Evolutionary conservation across 2,888 invertebrate genomes (phyloP), one percentile per base, ranked within the genome.

Genomic region (Schrankia costaestrigalis): DNA sequence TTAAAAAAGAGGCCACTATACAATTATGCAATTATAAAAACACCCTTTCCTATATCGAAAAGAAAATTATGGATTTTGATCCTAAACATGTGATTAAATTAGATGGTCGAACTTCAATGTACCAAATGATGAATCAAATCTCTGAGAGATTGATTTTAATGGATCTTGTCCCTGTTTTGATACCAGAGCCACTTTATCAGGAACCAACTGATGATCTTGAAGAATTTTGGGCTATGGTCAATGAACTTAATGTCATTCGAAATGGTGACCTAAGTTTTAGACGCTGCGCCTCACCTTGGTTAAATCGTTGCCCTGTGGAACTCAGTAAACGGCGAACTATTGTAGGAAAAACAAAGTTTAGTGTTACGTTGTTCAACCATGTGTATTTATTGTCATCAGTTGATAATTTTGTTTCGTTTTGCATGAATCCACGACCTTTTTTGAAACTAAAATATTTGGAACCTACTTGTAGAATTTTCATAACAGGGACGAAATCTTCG

Each of bases 261-360:
- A 71, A 48, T 58, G 72, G 65, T 15, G 49, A 30, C 34, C 25
- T 78, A n/a, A 67, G 52, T 39, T 82, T 85, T 55, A 73, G 62
- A 39, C 64, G 77, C 41, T 67, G 54, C 51, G 51, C 90, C 45
- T 92, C 92, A 2, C 78, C 84, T 26, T 93, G 92, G 91, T 80
- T 73, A 21, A 87, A 81, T 30, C 75, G 88, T 51, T 93, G 93
- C 60, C 93, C 93, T 3, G 91, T 93, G 2, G 89, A 91, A 46
- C 78, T 92, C 49, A 84, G 84, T 46, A 78, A 84, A 41, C 90
- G 92, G n/a, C 71, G 65, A 31, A 74, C 85, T 26, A 55, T 75
- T 8, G 57, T 70, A 15, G 93, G 93, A 11, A 72, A 78, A 29
- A 69, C 89, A 0, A 88, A 89, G 63, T 86, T 81, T 51, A 89